Percentiles rank a stretch among this genome's conserved stretches.
phyloP scores from a whole-genome alignment of 2,113 vertebrate species.

The Polypterus bichir region DNA sequence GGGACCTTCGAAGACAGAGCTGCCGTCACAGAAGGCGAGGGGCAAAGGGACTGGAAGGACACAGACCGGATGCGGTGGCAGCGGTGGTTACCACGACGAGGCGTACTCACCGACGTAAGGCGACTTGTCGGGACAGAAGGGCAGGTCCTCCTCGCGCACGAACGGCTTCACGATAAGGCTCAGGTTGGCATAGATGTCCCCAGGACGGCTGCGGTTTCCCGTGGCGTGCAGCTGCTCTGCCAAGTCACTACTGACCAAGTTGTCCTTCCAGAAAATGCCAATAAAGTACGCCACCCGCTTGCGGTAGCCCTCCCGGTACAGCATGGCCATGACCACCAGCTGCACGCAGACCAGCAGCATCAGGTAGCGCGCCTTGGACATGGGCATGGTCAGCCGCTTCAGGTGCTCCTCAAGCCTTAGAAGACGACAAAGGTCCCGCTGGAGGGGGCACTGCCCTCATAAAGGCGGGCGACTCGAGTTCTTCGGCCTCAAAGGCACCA shows the following conservation, averaged over 20 bases:
- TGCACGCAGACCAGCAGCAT: conserved; percentile 57
- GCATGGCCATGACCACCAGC: conserved; percentile 56
- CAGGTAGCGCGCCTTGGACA: conserved; percentile 53
- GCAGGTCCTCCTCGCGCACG: conserved; percentile 31
- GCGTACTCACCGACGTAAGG: conserved; percentile 47
- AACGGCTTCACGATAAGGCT: conserved; percentile 30
- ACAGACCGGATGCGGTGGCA: too few relatives aligned
- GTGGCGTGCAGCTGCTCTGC: not conserved
- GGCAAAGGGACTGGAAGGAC: too few relatives aligned
- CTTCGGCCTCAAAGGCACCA: not conserved
- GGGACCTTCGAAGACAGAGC: too few relatives aligned
- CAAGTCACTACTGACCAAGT: conserved; percentile 3
- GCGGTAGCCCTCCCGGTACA: conserved; percentile 51
- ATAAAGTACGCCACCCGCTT: conserved; percentile 54
- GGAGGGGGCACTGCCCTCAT: not conserved
- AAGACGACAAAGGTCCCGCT: too few relatives aligned
- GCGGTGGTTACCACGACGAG: too few relatives aligned
- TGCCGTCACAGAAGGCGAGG: too few relatives aligned
- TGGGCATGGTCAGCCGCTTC: conserved; percentile 28
- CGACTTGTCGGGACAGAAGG: conserved; percentile 50
- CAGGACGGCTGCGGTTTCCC: conserved; percentile 30
- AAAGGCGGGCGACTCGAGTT: not conserved
- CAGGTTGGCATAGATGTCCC: conserved; percentile 54
- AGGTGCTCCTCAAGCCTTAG: conserved; percentile 10
- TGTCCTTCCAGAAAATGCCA: conserved; percentile 45